Evolutionary conservation across 2,888 invertebrate species (phyloP).

Genomic region (Reticulitermes lucifugus): DNA sequence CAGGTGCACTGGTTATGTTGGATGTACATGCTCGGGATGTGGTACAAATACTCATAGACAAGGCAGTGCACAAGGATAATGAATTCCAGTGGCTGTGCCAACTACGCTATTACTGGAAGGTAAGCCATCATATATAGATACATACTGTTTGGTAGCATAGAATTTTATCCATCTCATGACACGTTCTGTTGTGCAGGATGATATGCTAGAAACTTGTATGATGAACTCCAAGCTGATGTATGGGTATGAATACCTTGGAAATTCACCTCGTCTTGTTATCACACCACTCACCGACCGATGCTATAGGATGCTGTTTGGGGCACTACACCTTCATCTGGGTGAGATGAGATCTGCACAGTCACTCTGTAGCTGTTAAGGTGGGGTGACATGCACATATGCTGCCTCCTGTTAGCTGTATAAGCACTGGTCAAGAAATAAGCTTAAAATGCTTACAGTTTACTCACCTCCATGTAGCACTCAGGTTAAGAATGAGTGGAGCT

Average conservation of each 20-base stretch:
- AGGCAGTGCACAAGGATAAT: constrained; percentile 74
- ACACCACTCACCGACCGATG: constrained; percentile 95
- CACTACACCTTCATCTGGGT: constrained; percentile 88
- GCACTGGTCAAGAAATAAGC: too few relatives aligned
- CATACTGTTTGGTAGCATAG: background rate
- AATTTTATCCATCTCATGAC: background rate
- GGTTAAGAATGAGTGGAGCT: too few relatives aligned
- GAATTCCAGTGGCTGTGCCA: constrained; percentile 94
- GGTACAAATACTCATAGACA: constrained; percentile 74
- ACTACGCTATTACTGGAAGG: constrained; percentile 89
- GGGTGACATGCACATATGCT: too few relatives aligned
- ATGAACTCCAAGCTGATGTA: constrained; percentile 90
- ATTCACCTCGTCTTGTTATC: constrained; percentile 87
- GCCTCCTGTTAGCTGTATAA: too few relatives aligned
- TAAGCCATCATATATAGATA: constrained; percentile 58
- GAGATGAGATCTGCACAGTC: constrained; percentile 47
- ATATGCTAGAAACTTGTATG: constrained; percentile 80
- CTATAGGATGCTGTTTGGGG: constrained; percentile 92
- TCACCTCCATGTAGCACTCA: too few relatives aligned
- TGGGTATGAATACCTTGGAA: constrained; percentile 95
- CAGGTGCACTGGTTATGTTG: constrained; percentile 89
- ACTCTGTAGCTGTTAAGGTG: background rate
- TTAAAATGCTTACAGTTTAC: too few relatives aligned
- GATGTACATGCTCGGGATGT: constrained; percentile 96
- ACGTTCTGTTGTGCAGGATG: constrained; percentile 64